A percentile compares a stretch with the other conserved stretches of the same genome.
These are phyloP conservation scores for Bimastos eiseni DNA, from an alignment of 2,888 invertebrate genomes.

Conservation along the genomic window DNA sequence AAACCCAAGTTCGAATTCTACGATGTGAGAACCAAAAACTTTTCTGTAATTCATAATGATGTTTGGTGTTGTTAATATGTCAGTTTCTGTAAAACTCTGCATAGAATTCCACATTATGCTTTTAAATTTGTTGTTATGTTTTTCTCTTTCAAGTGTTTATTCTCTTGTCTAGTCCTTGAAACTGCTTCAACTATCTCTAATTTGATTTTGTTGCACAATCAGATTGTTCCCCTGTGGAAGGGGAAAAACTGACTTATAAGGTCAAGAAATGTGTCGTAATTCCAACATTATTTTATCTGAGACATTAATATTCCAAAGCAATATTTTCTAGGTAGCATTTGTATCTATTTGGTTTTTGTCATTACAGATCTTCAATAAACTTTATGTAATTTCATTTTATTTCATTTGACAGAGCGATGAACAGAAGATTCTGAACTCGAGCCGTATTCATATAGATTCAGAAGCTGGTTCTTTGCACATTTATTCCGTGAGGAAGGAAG, in stretches of 20 bases:
- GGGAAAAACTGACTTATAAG: neutral
- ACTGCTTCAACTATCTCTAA: neutral
- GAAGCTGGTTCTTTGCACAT: slow-evolving; percentile 38
- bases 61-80: neutral
- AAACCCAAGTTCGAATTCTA: slow-evolving; percentile 42
- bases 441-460: slow-evolving; percentile 34
- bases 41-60: neutral
- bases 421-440: neutral
- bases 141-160: neutral
- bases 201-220: neutral
- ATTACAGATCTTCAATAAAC: neutral
- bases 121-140: neutral
- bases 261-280: neutral
- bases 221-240: neutral
- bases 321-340: neutral
- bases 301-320: neutral
- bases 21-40: slow-evolving; percentile 32
- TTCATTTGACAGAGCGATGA: neutral
- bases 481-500: slow-evolving; percentile 38
- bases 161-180: neutral
- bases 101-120: neutral
- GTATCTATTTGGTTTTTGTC: neutral
- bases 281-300: neutral
- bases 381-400: neutral
- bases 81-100: neutral